Conservation (phyloP, 2,888 invertebrate species). For the Ptychoptera contaminata region DNA sequence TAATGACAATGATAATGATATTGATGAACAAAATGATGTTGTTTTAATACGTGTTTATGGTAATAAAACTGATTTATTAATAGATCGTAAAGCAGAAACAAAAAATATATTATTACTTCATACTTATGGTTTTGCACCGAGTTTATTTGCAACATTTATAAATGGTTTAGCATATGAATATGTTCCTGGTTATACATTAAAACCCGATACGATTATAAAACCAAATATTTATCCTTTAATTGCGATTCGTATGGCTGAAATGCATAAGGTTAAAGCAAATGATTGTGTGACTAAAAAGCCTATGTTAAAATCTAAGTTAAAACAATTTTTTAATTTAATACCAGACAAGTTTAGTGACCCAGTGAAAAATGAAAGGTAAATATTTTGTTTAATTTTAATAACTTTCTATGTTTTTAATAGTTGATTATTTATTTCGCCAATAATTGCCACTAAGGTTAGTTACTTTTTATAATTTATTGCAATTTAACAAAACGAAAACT, state of each 20-base stretch:
- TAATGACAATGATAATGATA: slow-evolving; percentile 4
- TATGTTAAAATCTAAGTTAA: slow-evolving; percentile 60
- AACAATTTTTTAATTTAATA: slow-evolving; percentile 56
- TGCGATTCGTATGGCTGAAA: slow-evolving; percentile 66
- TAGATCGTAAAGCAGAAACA: slow-evolving; percentile 74
- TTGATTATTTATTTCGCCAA: not conserved
- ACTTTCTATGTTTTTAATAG: not conserved
- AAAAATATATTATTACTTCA: slow-evolving; percentile 46
- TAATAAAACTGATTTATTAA: slow-evolving; percentile 80
- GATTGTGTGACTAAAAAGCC: slow-evolving; percentile 35
- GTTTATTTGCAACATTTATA: slow-evolving; percentile 75
- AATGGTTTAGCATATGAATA: slow-evolving; percentile 90
- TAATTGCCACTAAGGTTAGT: too few species aligned
- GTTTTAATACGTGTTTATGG: slow-evolving; percentile 85
- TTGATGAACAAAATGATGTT: slow-evolving; percentile 35
- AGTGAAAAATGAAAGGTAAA: slow-evolving; percentile 52
- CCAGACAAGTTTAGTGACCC: slow-evolving; percentile 53
- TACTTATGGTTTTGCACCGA: slow-evolving; percentile 63
- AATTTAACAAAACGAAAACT: too few species aligned
- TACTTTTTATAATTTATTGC: too few species aligned
- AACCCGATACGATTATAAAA: slow-evolving; percentile 42
- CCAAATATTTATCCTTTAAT: slow-evolving; percentile 56
- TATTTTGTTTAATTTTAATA: not conserved
- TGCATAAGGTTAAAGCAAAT: slow-evolving; percentile 47
- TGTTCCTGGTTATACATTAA: slow-evolving; percentile 66